These are phyloP conservation scores for Dynastes grantii DNA, from an alignment of 2,888 invertebrate genomes.

Conservation along the genomic window DNA sequence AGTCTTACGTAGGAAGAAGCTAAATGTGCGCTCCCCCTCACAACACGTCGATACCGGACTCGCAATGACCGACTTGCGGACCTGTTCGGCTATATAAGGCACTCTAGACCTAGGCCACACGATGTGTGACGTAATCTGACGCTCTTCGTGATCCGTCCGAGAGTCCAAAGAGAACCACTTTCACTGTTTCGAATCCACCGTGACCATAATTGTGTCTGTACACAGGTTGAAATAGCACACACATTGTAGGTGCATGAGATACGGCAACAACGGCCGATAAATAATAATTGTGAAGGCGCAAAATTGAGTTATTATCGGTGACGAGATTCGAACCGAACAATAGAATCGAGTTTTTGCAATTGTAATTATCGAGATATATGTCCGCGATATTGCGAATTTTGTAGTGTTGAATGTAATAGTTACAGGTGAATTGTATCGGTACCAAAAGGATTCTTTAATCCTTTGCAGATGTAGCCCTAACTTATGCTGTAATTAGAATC, in stretches of 20 bases:
- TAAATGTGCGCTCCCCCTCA: constrained; percentile 50
- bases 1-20: constrained; percentile 36
- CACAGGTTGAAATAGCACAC: not conserved
- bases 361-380: not conserved
- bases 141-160: constrained; percentile 53
- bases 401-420: not conserved
- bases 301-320: not conserved
- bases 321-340: not conserved
- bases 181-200: constrained; percentile 39
- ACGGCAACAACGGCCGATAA: not conserved
- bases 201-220: constrained; percentile 16
- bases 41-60: constrained; percentile 48
- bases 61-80: constrained; percentile 61
- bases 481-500: too few species aligned
- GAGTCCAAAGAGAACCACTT: constrained; percentile 39
- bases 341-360: constrained; percentile 4
- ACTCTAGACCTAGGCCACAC: constrained; percentile 62
- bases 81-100: constrained; percentile 61
- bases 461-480: too few species aligned
- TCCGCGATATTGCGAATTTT: not conserved
- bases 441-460: too few species aligned
- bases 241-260: not conserved
- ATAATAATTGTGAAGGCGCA: not conserved
- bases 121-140: constrained; percentile 57
- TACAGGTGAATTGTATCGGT: too few species aligned